Percentiles rank a stretch among this genome's conserved stretches.
Conservation (phyloP, 2,113 vertebrate genomes). For the Falco punctatus region DNA sequence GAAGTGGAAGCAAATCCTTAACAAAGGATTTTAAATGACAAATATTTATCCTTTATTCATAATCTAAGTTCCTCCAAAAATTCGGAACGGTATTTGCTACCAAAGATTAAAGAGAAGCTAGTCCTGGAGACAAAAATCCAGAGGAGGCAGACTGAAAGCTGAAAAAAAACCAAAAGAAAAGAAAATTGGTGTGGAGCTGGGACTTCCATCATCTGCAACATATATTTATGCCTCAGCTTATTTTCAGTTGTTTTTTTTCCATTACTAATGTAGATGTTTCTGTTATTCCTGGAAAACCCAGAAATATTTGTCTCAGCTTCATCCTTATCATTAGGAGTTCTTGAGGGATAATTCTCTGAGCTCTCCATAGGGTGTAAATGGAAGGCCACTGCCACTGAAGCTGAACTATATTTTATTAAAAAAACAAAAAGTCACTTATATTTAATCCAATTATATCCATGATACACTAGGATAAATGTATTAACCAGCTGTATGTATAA, state of each 20-base stretch:
- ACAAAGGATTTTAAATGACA: background rate
- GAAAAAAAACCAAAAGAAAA: background rate
- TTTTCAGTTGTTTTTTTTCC: background rate
- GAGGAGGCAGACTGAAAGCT: background rate
- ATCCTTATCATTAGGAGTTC: background rate
- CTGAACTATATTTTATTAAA: background rate
- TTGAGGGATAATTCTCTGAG: background rate
- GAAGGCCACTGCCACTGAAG: background rate
- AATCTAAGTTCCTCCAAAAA: background rate
- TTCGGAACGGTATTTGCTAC: background rate
- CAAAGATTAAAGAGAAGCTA: background rate
- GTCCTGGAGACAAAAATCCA: background rate
- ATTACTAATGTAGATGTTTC: background rate
- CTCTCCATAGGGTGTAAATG: background rate
- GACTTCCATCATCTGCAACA: background rate
- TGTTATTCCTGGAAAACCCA: background rate
- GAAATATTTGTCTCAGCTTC: background rate
- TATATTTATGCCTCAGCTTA: background rate
- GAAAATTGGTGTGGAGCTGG: fast-evolving
- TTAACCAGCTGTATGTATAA: background rate
- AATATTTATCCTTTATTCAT: background rate
- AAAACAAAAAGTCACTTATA: background rate
- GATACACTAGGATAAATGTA: background rate
- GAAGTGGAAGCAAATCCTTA: background rate
- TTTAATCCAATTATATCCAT: background rate